phyloP scores from a whole-genome alignment of 2,888 invertebrate genomes.

The Phyllotreta cruciferae region DNA sequence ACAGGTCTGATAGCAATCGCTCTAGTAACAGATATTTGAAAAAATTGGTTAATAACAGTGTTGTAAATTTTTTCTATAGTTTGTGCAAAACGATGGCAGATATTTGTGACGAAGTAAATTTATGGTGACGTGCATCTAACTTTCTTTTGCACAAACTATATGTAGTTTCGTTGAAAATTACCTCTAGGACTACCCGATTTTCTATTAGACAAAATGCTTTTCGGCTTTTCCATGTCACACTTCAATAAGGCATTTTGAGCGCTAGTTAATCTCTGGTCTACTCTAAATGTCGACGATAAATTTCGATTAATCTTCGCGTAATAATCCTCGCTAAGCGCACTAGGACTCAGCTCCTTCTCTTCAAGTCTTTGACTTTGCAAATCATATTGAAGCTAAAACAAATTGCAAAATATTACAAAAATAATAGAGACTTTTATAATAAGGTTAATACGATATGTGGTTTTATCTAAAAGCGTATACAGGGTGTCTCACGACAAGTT shows the following conservation, averaged over 20 bases:
- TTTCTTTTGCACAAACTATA: too few species aligned
- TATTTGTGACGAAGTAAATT: too few species aligned
- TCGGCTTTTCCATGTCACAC: constrained; percentile 56
- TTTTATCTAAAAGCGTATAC: too few species aligned
- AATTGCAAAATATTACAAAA: neutral
- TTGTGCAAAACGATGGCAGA: too few species aligned
- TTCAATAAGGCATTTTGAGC: constrained; percentile 55
- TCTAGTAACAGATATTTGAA: constrained; percentile 38
- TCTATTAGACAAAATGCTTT: constrained; percentile 57
- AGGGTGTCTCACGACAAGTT: too few species aligned
- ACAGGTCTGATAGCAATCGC: constrained; percentile 52
- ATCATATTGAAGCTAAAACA: constrained; percentile 53
- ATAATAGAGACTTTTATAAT: too few species aligned
- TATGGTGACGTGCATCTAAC: too few species aligned
- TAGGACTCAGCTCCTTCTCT: constrained; percentile 48
- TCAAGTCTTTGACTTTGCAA: constrained; percentile 46
- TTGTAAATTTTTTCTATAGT: too few species aligned
- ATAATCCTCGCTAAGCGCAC: constrained; percentile 36
- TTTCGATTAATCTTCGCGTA: constrained; percentile 51
- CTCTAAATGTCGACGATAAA: constrained; percentile 49
- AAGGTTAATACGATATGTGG: too few species aligned
- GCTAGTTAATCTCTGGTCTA: constrained; percentile 52
- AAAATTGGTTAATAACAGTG: too few species aligned
- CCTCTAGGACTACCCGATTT: constrained; percentile 56
- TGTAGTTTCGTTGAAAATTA: too few species aligned